Base-by-base conservation (phyloP, 2,797 vertebrate genomes). In the Naso thynnoides region DNA sequence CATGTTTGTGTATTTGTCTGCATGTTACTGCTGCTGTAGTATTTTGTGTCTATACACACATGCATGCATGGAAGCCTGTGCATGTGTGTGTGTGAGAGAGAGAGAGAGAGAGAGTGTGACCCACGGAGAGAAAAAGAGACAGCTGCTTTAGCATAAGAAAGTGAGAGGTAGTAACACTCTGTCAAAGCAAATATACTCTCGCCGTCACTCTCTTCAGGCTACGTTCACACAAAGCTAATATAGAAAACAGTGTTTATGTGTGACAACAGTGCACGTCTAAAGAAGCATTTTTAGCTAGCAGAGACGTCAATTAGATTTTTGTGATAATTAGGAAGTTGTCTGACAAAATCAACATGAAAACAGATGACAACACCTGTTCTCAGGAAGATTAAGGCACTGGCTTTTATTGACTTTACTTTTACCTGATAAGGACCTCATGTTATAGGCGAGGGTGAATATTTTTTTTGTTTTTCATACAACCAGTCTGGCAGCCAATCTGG, bases 141-240 rank as follows among this genome's bases (percentile, higher is more conserved):
- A 31, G 58, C 53, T 61, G 29, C 72, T 79, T 78, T 70, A 69
- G 56, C 47, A 23, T 60, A 61, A 64, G 81, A 87, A 86, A 84
- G 83, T 86, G 85, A 90, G 83, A 88, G 81, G 84, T 83, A 84
- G 77, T 84, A 87, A 83, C 82, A 85, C 83, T 66, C 77, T 78
- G 86, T 87, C 86, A 88, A 74, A 85, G 83, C 70, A 81, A 84
- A 81, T 76, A 79, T 77, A 29, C 38, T 66, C 84, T 61, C 19
- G 31, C 70, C 67, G 53, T 68, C 58, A 54, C 72, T 76, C 76
- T 77, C 70, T 70, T 54, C 6, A 27, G 41, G 29, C 50, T 52
- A 48, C 24, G 3, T 44, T 61, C 38, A 31, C 50, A 47, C 36
- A 5, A 13, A 36, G 39, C 50, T 44, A 44, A 54, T 27, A 42